Percentiles rank a stretch among this genome's conserved stretches.
Evolutionary conservation across 2,113 vertebrate species (phyloP).

Genomic region (Eleginops maclovinus): DNA sequence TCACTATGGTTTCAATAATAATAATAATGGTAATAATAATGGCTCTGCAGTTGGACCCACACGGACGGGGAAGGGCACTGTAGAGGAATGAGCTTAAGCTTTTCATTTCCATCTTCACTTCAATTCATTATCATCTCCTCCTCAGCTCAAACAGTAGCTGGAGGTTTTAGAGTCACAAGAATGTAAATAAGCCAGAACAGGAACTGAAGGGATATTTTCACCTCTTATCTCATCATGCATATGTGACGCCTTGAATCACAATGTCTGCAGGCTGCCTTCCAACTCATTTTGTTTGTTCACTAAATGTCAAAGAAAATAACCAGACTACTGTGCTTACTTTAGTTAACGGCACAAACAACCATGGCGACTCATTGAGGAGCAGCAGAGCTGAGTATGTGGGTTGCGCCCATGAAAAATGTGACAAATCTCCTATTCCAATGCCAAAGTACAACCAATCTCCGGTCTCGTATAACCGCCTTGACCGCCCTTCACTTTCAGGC

Average conservation of each 20-base stretch:
- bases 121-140: constrained; percentile 12
- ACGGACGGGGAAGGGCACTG: constrained; percentile 9
- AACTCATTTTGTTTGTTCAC: constrained; percentile 1
- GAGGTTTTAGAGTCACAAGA: neutral
- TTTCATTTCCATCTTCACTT: constrained; percentile 31
- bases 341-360: neutral
- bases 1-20: constrained; percentile 52
- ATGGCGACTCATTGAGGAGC: too few species aligned
- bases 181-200: constrained; percentile 31
- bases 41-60: constrained; percentile 38
- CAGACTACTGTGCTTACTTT: neutral
- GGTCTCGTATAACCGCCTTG: too few species aligned
- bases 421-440: too few species aligned
- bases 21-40: constrained; percentile 56
- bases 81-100: constrained; percentile 21
- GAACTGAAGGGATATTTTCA: constrained; percentile 16
- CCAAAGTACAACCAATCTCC: too few species aligned
- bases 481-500: too few species aligned
- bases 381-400: too few species aligned
- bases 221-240: constrained; percentile 14
- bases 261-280: constrained; percentile 9
- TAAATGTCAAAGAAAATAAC: neutral
- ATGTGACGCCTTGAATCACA: neutral
- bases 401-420: too few species aligned
- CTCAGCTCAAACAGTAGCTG: constrained; percentile 8